Evolutionary conservation across 2,888 invertebrate species (phyloP), one percentile per base, ranked within the genome.

Genomic region (Phaonia tiefii): DNA sequence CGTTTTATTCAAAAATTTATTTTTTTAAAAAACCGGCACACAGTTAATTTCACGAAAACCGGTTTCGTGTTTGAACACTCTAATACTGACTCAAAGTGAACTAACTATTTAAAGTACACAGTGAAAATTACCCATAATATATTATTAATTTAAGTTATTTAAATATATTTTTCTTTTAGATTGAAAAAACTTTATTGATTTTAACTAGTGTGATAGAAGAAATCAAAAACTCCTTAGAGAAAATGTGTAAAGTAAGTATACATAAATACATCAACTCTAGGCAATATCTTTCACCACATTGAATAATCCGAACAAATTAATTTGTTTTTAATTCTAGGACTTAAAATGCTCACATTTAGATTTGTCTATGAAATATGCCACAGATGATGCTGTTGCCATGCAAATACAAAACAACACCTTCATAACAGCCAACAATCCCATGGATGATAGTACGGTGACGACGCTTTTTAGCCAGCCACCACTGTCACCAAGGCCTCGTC

Each of bases 151-250:
- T n/a, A n/a, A n/a, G n/a, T n/a, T n/a, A n/a, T n/a, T n/a, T n/a
- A n/a, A n/a, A n/a, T n/a, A n/a, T n/a, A n/a, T n/a, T n/a, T n/a
- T n/a, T n/a, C n/a, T 89, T 90, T 37, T 88, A 94, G 93, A 93
- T 94, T 87, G 94, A 94, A 89, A 91, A 91, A 56, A 92, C 93
- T 79, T 89, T 94, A 84, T 92, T 93, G 84, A 92, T 92, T 58
- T 89, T 94, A 85, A 92, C 93, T 66, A 91, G 91, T 84, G 91
- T 94, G 85, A 91, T 93, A 83, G 91, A 92, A 66, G 93, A 93
- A 88, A 92, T 93, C 51, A 93, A 93, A 88, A 91, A 91, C 79
- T 93, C 93, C 15, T 87, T 94, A 82, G 93, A 93, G 86, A 92
- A 93, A 88, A 93, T 94, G 84, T 93, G 94, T 84, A 91, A 91